Conservation (phyloP, 2,113 vertebrate species). For the Psophia crepitans region DNA sequence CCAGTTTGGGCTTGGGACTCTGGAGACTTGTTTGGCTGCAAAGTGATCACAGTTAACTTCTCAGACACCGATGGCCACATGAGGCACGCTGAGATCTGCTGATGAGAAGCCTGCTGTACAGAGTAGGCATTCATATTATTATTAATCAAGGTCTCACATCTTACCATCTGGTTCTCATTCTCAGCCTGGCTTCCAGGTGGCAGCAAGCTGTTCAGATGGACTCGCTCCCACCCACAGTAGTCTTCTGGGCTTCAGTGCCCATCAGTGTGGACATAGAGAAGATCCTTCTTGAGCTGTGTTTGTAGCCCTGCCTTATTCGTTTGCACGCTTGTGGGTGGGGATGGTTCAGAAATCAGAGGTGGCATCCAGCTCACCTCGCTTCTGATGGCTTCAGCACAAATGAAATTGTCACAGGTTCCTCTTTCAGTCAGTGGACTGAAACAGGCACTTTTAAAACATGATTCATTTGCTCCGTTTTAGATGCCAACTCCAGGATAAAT, state of each 20-base stretch:
- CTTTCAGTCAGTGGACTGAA: not conserved
- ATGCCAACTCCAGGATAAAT: not conserved
- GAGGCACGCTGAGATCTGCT: not conserved
- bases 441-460: not conserved
- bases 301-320: not conserved
- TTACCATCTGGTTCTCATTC: not conserved
- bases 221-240: not conserved
- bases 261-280: rapidly evolving
- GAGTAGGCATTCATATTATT: not conserved
- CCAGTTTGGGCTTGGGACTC: not conserved
- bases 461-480: not conserved
- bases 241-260: not conserved
- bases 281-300: not conserved
- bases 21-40: not conserved
- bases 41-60: not conserved
- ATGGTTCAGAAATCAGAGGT: not conserved
- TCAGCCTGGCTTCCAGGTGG: not conserved
- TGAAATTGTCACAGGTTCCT: not conserved
- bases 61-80: rapidly evolving
- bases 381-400: not conserved
- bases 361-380: not conserved
- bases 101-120: not conserved
- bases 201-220: not conserved
- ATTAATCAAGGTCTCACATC: not conserved
- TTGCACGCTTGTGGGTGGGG: not conserved